Base-by-base conservation (phyloP, 2,888 invertebrate species). In the Deilephila porcellus region DNA sequence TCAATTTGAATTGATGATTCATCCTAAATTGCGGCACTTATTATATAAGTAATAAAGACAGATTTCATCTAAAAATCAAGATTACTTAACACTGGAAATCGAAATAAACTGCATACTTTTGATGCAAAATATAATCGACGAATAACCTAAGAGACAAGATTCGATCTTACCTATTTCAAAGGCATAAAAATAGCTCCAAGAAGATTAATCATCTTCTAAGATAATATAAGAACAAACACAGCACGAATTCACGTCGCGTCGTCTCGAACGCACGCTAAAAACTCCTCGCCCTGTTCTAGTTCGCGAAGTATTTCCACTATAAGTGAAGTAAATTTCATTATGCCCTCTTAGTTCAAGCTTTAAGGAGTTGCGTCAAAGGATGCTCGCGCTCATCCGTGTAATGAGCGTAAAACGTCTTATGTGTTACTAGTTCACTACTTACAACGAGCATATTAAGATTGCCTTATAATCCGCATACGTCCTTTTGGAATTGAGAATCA, bases 241-340 rank as follows among this genome's bases (percentile, higher is more conserved):
- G 64, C 6, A 20, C 45, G 45, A 64, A 45, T 62, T 62, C 6
- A 1, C 19, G 32, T 32, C 19, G 32, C 19, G 32, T 32, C 19
- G 32, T 19, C 37, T 63, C 25, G 25, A 25, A 25, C 45, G 14
- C 5, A 56, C n/a, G n/a, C 67, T 67, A 52, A 67, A 52, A 52
- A 67, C 45, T 52, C 45, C 45, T 60, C 19, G 20, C 25, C 45
- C 25, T 7, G 67, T 45, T 25, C 25, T 45, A 67, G 45, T 67
- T 52, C 67, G 45, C 67, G 45, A 67, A 67, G 67, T 45, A 67
- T 67, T 52, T 67, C 52, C 67, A 67, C 67, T 67, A 67, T 67
- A 67, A 52, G 45, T 52, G 67, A 52, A 67, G 67, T 52, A 67
- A 67, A 67, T 67, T 67, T 67, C 45, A 67, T 67, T 67, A 67